These are phyloP conservation scores for Pachydiplax longipennis DNA, from an alignment of 2,888 invertebrate species.

Conservation along the genomic window DNA sequence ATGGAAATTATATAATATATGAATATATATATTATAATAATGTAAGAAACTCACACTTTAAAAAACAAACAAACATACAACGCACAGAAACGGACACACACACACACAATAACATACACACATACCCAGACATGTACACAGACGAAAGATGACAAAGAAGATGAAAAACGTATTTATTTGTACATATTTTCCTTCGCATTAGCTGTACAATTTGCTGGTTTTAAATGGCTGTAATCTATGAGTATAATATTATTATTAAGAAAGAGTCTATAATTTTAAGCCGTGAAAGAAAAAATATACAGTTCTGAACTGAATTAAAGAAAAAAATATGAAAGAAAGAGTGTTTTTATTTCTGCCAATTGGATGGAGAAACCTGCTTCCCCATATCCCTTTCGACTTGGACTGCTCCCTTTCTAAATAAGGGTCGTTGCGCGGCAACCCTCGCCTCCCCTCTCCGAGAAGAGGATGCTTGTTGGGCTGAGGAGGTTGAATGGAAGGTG, in stretches of 20 bases:
- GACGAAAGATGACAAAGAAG: not conserved
- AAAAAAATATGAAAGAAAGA: constrained; percentile 13
- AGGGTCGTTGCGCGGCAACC: constrained; percentile 5
- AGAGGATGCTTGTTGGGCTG: no score
- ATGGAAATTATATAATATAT: constrained; percentile 38
- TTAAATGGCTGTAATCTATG: constrained; percentile 51
- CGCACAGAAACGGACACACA: constrained; percentile 1
- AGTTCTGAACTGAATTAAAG: constrained; percentile 54
- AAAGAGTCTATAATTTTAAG: constrained; percentile 51
- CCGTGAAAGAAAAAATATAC: constrained; percentile 56
- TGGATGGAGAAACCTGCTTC: no score
- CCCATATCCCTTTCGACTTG: not conserved
- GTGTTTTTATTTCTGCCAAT: not conserved
- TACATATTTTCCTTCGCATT: constrained; percentile 57
- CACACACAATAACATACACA: constrained; percentile 13
- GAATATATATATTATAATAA: constrained; percentile 35
- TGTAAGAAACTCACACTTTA: constrained; percentile 9
- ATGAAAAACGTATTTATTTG: constrained; percentile 58
- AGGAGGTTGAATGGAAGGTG: no score
- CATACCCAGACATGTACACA: not conserved
- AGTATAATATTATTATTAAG: constrained; percentile 48
- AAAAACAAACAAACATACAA: constrained; percentile 16
- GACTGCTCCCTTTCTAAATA: constrained; percentile 14
- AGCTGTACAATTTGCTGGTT: constrained; percentile 59
- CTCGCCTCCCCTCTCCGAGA: not conserved